These are phyloP conservation scores for Eumaeus atala DNA, from an alignment of 1,140 invertebrate genomes.

Conservation along the genomic window DNA sequence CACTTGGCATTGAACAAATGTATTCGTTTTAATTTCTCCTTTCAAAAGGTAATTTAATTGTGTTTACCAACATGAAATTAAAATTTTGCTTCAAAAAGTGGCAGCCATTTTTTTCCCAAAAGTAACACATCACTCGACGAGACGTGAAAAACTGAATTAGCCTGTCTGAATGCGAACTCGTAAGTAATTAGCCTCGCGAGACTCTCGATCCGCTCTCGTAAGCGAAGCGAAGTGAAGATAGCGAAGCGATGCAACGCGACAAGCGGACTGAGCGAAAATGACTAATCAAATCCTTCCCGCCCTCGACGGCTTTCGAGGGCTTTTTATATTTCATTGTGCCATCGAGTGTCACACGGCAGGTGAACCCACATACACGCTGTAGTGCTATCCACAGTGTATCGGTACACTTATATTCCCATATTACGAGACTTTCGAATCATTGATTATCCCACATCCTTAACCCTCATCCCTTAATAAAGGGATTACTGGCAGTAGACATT, in stretches of 20 bases:
- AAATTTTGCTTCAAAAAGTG: slow-evolving; percentile 24
- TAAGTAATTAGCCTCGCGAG: slow-evolving; percentile 71
- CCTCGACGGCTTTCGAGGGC: slow-evolving; percentile 52
- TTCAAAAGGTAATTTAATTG: slow-evolving; percentile 25
- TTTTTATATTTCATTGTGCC: slow-evolving; percentile 66
- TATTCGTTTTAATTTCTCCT: background rate
- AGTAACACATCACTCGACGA: slow-evolving; percentile 48
- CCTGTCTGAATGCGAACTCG: slow-evolving; percentile 64
- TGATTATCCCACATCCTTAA: background rate
- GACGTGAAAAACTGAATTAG: slow-evolving; percentile 67
- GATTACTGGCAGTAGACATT: background rate
- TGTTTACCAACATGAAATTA: slow-evolving; percentile 25
- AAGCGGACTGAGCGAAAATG: slow-evolving; percentile 57
- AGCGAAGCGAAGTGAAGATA: slow-evolving; percentile 63
- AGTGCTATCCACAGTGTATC: background rate
- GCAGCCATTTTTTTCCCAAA: slow-evolving; percentile 30
- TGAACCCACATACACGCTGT: slow-evolving; percentile 29
- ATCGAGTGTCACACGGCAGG: slow-evolving; percentile 55
- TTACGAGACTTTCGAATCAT: background rate
- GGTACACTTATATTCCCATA: slow-evolving; percentile 1
- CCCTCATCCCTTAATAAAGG: background rate
- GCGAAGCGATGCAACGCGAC: slow-evolving; percentile 46
- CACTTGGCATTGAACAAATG: background rate
- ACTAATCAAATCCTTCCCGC: slow-evolving; percentile 69
- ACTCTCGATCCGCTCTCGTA: slow-evolving; percentile 64